Percentiles rank a stretch among this genome's conserved stretches.
Evolutionary conservation across 2,113 vertebrate genomes (phyloP).

Genomic region (Planiliza haematocheilus): DNA sequence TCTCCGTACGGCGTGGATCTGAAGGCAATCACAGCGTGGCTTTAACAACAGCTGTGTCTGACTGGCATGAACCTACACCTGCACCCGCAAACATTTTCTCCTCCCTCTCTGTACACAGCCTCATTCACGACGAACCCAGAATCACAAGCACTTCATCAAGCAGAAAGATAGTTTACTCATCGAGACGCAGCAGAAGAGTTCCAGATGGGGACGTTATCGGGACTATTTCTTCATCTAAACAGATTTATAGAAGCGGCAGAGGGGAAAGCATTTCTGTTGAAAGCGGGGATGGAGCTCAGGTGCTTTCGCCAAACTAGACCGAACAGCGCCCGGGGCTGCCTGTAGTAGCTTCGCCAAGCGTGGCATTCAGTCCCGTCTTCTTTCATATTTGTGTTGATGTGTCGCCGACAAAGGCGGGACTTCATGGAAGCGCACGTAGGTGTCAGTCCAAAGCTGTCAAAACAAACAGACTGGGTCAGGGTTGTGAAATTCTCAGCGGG

Average conservation of each 20-base stretch:
- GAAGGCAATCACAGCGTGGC: not conserved
- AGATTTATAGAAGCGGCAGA: too few relatives aligned
- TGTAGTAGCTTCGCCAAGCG: not conserved
- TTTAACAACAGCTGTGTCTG: constrained; percentile 12
- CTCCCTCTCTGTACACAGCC: not conserved
- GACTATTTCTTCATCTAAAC: constrained; percentile 27
- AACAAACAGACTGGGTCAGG: constrained; percentile 15
- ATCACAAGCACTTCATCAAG: constrained; percentile 17
- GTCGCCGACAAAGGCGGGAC: not conserved
- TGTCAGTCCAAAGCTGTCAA: constrained; percentile 22
- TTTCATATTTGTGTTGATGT: not conserved
- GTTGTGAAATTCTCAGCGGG: constrained; percentile 6
- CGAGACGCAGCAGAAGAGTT: constrained; percentile 7
- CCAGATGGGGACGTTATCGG: constrained; percentile 31
- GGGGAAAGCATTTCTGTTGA: not conserved
- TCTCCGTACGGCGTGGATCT: not conserved
- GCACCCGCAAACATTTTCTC: not conserved
- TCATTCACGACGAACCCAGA: not conserved
- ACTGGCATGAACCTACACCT: constrained; percentile 1
- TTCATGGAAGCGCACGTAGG: constrained; percentile 4
- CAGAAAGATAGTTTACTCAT: too few relatives aligned
- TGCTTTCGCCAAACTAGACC: not conserved
- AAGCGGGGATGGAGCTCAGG: constrained; percentile 14
- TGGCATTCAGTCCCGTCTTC: not conserved
- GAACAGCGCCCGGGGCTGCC: not conserved